A percentile compares a stretch with the other conserved stretches of the same genome.
Conservation (phyloP, 2,797 vertebrate genomes). For the Liparis tanakae region DNA sequence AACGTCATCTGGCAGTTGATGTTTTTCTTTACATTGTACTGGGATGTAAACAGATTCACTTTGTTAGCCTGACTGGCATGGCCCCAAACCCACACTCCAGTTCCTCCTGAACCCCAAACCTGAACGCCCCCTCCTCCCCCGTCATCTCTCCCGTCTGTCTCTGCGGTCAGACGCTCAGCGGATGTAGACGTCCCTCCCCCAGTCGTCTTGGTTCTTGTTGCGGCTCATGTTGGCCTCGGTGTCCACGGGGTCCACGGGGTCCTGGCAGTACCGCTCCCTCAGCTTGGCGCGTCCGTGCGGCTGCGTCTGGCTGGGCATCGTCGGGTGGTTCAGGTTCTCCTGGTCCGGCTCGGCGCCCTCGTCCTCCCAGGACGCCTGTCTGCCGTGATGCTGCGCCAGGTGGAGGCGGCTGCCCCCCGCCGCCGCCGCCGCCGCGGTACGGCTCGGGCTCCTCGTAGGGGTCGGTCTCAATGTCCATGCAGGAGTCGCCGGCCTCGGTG, state of each 20-base stretch:
- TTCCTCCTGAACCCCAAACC: slow-evolving; percentile 34
- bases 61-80: slow-evolving; percentile 71
- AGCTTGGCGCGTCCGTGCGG: slow-evolving; percentile 87
- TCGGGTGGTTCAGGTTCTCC: slow-evolving; percentile 87
- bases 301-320: slow-evolving; percentile 75
- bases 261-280: slow-evolving; percentile 88
- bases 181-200: slow-evolving; percentile 88
- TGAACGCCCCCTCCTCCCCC: not conserved
- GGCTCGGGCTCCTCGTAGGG: slow-evolving; percentile 91
- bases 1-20: slow-evolving; percentile 72
- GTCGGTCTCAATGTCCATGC: slow-evolving; percentile 96
- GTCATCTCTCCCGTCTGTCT: slow-evolving; percentile 44
- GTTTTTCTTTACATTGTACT: slow-evolving; percentile 75
- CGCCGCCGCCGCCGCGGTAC: slow-evolving; percentile 81
- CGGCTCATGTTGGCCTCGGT: slow-evolving; percentile 81
- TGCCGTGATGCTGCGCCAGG: slow-evolving; percentile 79
- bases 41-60: slow-evolving; percentile 84
- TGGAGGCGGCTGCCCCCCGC: slow-evolving; percentile 79
- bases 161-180: slow-evolving; percentile 71
- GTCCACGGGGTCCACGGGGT: slow-evolving; percentile 82
- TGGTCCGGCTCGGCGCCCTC: slow-evolving; percentile 88
- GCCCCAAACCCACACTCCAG: slow-evolving; percentile 61
- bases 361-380: slow-evolving; percentile 89
- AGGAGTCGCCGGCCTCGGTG: slow-evolving; percentile 92
- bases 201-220: slow-evolving; percentile 88